phyloP scores from a whole-genome alignment of 2,888 invertebrate species.

The Eupeodes luniger region DNA sequence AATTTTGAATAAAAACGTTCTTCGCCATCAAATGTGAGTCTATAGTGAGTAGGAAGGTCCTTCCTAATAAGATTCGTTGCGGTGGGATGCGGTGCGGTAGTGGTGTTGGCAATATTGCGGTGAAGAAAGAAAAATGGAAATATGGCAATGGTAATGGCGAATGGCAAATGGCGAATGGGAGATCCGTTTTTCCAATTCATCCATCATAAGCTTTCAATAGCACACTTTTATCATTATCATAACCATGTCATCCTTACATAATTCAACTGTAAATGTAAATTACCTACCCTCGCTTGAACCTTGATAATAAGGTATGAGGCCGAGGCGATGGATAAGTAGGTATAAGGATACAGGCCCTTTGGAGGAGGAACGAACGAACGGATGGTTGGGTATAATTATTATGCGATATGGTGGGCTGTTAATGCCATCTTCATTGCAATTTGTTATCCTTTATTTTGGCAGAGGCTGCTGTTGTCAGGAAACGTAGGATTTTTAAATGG shows the following conservation, averaged over 20 bases:
- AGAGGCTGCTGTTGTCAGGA: slow-evolving; percentile 26
- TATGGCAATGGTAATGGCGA: neutral
- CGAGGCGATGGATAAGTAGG: neutral
- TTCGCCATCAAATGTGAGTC: neutral
- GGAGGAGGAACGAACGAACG: neutral
- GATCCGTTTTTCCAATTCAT: slow-evolving; percentile 45
- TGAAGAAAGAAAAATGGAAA: neutral
- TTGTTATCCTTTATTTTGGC: slow-evolving; percentile 51
- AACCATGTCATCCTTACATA: slow-evolving; percentile 31
- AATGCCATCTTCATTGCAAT: slow-evolving; percentile 48
- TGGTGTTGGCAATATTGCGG: too few relatives aligned
- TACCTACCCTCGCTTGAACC: slow-evolving; percentile 12
- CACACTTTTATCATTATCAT: slow-evolving; percentile 54
- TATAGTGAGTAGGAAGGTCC: neutral
- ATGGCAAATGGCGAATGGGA: neutral
- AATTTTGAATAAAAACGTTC: neutral
- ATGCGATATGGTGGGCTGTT: slow-evolving; percentile 42
- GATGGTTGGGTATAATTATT: slow-evolving; percentile 41
- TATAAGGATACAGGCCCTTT: slow-evolving; percentile 15
- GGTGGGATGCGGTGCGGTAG: too few relatives aligned
- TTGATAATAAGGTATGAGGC: neutral
- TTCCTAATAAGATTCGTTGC: neutral
- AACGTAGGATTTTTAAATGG: slow-evolving; percentile 26
- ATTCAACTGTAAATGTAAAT: slow-evolving; percentile 36
- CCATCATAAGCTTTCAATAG: slow-evolving; percentile 48